Conservation (phyloP, 1,140 invertebrate species). For the Platyscapa corneri region DNA sequence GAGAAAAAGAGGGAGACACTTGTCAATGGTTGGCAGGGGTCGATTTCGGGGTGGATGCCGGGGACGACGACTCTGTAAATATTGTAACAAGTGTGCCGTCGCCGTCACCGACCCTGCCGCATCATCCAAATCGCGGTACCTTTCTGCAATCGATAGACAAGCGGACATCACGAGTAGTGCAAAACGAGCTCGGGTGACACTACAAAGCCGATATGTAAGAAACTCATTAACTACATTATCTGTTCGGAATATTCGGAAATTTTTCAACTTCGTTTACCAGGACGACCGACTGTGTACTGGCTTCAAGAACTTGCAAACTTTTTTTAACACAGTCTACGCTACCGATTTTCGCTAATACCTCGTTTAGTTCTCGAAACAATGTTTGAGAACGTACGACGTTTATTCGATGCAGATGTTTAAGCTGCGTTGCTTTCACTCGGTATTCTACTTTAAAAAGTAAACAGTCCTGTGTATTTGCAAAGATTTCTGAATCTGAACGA, state of each 20-base stretch:
- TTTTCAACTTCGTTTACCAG: too few species aligned
- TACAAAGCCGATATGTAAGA: background rate
- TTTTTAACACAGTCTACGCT: too few species aligned
- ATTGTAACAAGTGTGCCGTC: slow-evolving; percentile 73
- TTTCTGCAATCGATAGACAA: slow-evolving; percentile 28
- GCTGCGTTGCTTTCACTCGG: too few species aligned
- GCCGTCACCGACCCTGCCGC: slow-evolving; percentile 50
- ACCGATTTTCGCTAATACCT: too few species aligned
- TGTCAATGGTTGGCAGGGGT: slow-evolving; percentile 65
- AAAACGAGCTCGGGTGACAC: background rate
- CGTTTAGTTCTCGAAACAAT: too few species aligned
- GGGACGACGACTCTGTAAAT: slow-evolving; percentile 71
- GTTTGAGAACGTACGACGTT: too few species aligned
- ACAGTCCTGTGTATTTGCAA: too few species aligned
- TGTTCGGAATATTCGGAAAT: background rate
- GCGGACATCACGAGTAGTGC: background rate
- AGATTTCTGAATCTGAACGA: too few species aligned
- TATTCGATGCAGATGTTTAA: too few species aligned
- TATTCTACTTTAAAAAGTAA: too few species aligned
- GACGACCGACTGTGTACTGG: too few species aligned
- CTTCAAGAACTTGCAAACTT: too few species aligned
- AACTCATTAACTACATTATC: background rate
- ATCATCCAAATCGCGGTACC: slow-evolving; percentile 36
- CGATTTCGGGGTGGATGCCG: slow-evolving; percentile 61
- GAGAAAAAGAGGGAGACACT: slow-evolving; percentile 60